Evolutionary conservation across 2,113 vertebrate genomes (phyloP), one percentile per base, ranked within the genome.

Genomic region (Maylandia zebra): DNA sequence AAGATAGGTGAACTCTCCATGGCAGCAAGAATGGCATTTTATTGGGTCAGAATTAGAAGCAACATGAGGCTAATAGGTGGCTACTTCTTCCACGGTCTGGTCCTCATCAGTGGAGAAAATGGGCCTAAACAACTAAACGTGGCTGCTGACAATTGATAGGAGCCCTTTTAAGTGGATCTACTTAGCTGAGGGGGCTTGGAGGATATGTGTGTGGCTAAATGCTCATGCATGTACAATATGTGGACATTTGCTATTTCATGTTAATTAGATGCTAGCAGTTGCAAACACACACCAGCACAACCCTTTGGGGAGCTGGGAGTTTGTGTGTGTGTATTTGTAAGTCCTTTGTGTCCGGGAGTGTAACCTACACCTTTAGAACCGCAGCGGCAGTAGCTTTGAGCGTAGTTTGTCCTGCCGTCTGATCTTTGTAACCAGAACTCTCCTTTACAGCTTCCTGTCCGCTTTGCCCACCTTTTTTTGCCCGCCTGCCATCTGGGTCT

Each of bases 1-100:
- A 85, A 61, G 80, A 86, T 34, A 74, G 74, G 84, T 90, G 89
- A 95, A 93, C 94, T 95, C 92, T 89, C 86, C 56, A 17, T 89
- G 83, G 83, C 84, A 79, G 82, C 79, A 32, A 83, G 82, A 69
- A 64, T 86, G 82, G 85, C 84, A 86, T 94, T 96, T 96, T 94
- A 94, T 94, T 96, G 91, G 93, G 92, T 94, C 89, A 92, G 91
- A 93, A 94, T 95, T 91, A 92, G 92, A 93, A 93, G 93, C 92
- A 95, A 94, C 93, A 93, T 95, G 94, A 94, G 90, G 92, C 92
- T 96, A 95, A 96, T 94, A 93, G 90, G 91, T 92, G 95, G 84
- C 88, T 93, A 84, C 89, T 85, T 94, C 92, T 92, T 94, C 90
- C 90, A 89, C 41, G 87, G 92, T 94, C 92, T 95, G 93, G 93